Conservation (phyloP, 37 sponge, comb jelly and placozoan genomes). For the Dysidea cf. avara region DNA sequence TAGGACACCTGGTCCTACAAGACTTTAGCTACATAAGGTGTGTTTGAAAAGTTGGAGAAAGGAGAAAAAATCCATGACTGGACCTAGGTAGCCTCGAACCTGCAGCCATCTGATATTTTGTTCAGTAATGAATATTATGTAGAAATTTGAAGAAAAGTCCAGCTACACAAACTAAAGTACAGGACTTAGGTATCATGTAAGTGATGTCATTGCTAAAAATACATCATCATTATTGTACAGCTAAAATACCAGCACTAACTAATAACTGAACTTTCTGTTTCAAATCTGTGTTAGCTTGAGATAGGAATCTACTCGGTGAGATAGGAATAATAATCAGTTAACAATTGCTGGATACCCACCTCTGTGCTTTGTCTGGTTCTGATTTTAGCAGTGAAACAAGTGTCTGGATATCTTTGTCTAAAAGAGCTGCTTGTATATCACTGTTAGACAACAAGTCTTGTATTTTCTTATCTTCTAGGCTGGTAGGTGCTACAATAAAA, state of each 20-base stretch:
- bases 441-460: constrained; percentile 38
- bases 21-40: no score
- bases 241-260: constrained; percentile 49
- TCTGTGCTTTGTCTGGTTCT: constrained; percentile 54
- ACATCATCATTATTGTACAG: constrained; percentile 17
- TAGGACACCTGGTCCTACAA: no score
- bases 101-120: no score
- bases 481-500: not conserved
- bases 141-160: no score
- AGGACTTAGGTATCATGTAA: no score
- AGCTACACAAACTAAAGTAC: no score
- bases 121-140: no score
- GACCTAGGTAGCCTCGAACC: no score
- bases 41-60: no score
- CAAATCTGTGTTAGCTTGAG: constrained; percentile 15
- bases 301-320: constrained; percentile 7
- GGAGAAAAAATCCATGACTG: no score
- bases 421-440: constrained; percentile 47
- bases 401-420: constrained; percentile 40
- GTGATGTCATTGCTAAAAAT: no score
- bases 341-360: constrained; percentile 9
- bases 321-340: not conserved
- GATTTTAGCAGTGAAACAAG: constrained; percentile 33
- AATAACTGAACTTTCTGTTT: constrained; percentile 30
- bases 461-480: constrained; percentile 41